Evolutionary conservation across 64 coral and sea anemone genomes (phyloP).

Genomic region (Acropora tenuis): DNA sequence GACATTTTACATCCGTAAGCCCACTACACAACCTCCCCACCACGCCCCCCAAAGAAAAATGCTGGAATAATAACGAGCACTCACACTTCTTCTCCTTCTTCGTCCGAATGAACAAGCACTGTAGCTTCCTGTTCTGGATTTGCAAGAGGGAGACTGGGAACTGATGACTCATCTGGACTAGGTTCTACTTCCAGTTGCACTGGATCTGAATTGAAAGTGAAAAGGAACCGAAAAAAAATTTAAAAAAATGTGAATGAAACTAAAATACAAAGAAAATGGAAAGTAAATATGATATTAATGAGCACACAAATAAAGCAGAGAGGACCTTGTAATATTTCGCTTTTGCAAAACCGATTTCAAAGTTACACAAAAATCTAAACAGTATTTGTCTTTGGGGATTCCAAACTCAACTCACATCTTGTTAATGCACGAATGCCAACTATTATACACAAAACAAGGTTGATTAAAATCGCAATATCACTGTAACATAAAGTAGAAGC

Average conservation of each 20-base stretch:
- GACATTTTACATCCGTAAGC: no score
- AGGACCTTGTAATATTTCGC: not conserved
- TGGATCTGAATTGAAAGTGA: not conserved
- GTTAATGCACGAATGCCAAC: no score
- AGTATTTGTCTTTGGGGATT: no score
- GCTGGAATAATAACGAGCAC: not conserved
- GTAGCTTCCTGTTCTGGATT: slow-evolving; percentile 58
- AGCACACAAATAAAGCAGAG: no score
- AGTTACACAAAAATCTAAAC: not conserved
- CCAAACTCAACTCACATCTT: no score
- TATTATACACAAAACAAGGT: no score
- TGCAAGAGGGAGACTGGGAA: slow-evolving; percentile 53
- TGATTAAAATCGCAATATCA: no score
- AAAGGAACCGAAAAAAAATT: not conserved
- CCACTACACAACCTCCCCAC: no score
- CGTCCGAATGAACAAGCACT: slow-evolving; percentile 63
- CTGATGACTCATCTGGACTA: slow-evolving; percentile 32
- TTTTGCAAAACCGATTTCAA: not conserved
- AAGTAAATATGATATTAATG: no score
- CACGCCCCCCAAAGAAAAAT: not conserved
- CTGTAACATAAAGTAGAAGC: no score
- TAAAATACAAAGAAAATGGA: no score
- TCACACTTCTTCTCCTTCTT: slow-evolving; percentile 55
- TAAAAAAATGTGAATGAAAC: not conserved
- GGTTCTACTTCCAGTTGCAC: not conserved